Percentiles rank a stretch among this genome's conserved stretches.
phyloP scores from a whole-genome alignment of 1,140 invertebrate genomes.

The Calephelis virginiensis region DNA sequence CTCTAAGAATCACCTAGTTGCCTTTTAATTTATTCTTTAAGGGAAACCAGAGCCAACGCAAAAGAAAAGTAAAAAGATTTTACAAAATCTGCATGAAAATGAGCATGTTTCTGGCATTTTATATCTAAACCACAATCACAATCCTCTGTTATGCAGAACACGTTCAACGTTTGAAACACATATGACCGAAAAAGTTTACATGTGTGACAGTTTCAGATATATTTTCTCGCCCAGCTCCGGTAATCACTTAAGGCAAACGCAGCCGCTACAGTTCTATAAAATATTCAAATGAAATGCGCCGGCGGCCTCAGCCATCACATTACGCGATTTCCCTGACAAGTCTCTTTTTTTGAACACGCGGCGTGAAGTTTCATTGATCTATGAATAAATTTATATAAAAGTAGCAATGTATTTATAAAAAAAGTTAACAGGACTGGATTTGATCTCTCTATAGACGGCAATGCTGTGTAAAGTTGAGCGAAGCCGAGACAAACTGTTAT shows the following conservation, averaged over 20 bases:
- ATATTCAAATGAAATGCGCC: conserved; percentile 53
- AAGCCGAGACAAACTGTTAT: too few relatives aligned
- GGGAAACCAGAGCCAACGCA: background rate
- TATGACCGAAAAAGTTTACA: conserved; percentile 2
- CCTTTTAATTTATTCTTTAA: too few relatives aligned
- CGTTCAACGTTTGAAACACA: background rate
- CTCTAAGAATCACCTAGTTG: too few relatives aligned
- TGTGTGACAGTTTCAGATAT: conserved; percentile 6
- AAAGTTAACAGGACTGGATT: too few relatives aligned
- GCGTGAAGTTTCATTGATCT: conserved; percentile 7
- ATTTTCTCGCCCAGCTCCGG: conserved; percentile 24
- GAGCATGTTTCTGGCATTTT: too few relatives aligned
- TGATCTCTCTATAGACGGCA: too few relatives aligned
- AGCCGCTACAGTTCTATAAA: conserved; percentile 43
- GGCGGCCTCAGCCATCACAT: conserved; percentile 44
- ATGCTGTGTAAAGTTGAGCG: too few relatives aligned
- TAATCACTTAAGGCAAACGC: conserved; percentile 43
- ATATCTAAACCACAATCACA: background rate
- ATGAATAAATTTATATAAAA: conserved; percentile 4
- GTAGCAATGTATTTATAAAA: too few relatives aligned
- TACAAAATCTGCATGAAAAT: too few relatives aligned
- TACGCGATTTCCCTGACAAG: conserved; percentile 40
- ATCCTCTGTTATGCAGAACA: background rate
- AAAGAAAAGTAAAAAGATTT: too few relatives aligned
- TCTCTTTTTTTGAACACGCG: conserved; percentile 6